Evolutionary conservation across 2,113 vertebrate genomes (phyloP).

Genomic region (Oncorhynchus clarkii): DNA sequence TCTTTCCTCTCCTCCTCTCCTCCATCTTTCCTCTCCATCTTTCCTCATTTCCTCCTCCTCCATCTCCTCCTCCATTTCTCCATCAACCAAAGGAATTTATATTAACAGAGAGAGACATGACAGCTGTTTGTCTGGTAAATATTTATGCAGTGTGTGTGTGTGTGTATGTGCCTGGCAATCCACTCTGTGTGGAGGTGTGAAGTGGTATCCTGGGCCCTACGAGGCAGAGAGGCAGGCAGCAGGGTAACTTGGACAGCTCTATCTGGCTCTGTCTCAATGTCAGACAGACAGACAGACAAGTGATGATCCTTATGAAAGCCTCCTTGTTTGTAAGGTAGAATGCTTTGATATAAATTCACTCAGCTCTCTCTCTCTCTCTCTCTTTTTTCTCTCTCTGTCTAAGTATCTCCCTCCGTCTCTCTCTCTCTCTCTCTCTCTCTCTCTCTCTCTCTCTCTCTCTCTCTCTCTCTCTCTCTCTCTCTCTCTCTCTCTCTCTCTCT

Average conservation of each 20-base stretch:
- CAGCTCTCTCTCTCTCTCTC: neutral
- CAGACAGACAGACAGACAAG: constrained; percentile 4
- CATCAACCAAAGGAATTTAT: neutral
- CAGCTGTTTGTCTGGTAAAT: constrained; percentile 1
- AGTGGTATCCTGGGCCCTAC: neutral
- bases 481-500: too few species aligned
- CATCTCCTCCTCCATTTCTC: neutral
- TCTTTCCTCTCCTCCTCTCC: neutral
- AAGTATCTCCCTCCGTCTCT: neutral
- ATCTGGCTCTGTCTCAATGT: constrained; percentile 22
- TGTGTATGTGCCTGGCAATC: neutral
- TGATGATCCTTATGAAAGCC: neutral
- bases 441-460: too few species aligned
- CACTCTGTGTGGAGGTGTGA: constrained; percentile 1
- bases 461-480: too few species aligned
- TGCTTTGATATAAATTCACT: neutral
- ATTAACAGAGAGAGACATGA: neutral
- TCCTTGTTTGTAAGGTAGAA: constrained; percentile 9
- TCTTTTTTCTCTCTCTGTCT: neutral
- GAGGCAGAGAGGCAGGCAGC: neutral
- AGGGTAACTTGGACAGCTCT: neutral
- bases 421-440: too few species aligned
- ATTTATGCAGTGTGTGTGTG: neutral
- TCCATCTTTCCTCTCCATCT: neutral
- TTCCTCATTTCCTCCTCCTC: neutral